Base-by-base conservation (phyloP, 1,140 invertebrate genomes). In the Apolygus lucorum region DNA sequence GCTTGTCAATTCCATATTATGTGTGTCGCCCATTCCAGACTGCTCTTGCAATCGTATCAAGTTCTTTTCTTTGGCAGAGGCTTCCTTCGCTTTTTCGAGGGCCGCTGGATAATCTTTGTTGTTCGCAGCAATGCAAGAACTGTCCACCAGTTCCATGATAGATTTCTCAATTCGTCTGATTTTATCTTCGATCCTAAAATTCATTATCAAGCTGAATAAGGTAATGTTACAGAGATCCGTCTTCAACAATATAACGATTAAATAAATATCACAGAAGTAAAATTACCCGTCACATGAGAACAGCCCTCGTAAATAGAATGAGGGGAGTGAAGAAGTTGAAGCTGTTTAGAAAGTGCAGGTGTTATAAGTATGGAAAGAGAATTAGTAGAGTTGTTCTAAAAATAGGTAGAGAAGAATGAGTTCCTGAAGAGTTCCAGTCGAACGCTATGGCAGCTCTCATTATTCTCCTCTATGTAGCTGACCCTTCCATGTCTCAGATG, bases 21-120 rank as follows among this genome's bases (percentile, higher is more conserved):
- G 92, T 70, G 85, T 86, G 68, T 96, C 92, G 63, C 87, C 90
- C 67, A 93, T 82, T 54, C 90, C 89, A 71, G 91, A 85, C 78
- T 98, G 93, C 79, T 97, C 94, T 74, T 95, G 90, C 76, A 95
- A 85, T 72, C 90, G 82, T 68, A 95, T 92, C n/a, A 98, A 78
- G 71, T 88, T 89, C 71, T 89, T 82, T 79, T 99, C 96, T 78
- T 97, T 90, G 8, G 91, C 86, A 0, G 92, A 95, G 17, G 96
- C 95, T 81, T 99, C 96, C 80, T 98, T 97, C 0, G 96, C 96
- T 79, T 95, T 92, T 66, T 95, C 90, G 28, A 99, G 79, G 0
- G 95, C 88, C 75, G 85, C 75, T 74, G 85, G 84, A 49, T 82
- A 79, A 69, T 91, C 85, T 72, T 85, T 85, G 65, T 79, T 77